Evolutionary conservation across 2,888 invertebrate species (phyloP), one percentile per base, ranked within the genome.

Genomic region (Agrilus cyanescens): DNA sequence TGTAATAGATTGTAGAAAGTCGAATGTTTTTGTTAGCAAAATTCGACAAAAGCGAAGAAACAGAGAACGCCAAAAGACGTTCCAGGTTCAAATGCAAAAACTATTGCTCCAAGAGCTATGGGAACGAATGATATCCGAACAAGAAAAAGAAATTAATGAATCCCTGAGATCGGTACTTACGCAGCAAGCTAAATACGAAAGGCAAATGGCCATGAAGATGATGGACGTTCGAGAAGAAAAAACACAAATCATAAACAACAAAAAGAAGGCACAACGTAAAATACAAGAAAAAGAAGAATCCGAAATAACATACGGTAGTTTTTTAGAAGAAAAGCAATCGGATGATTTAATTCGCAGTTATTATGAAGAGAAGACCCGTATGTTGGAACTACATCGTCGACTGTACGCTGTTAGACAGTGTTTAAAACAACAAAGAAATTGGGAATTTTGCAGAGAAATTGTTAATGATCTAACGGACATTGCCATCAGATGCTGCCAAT

Each of bases 101-200:
- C 63, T 63, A 16, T 53, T 79, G 1, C 62, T 75, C 50, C 50
- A 58, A 3, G 51, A 71, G 5, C 52, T 78, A 37, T 77, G 77
- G 76, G 68, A 73, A 37, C 62, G 66, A 47, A 63, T 76, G 16
- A 57, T 72, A 32, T 61, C 62, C 14, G 70, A 73, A 54, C 73
- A 76, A 59, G 75, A 75, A 53, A 57, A 59, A 8, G 67, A 68
- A 47, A 60, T 72, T 18, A 73, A 77, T 48, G 62, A 63, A 34
- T 64, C 69, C 12, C 62, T 80, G 10, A 70, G 73, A 0, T 68
- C 68, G 43, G 76, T 74, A 52, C 69, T 79, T 4, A 60, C 78
- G 58, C 74, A 75, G 53, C 69, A 80, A 46, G 76, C 79, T 1
- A 67, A 72, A 35, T 79, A 75, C 58, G 82, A 82, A 55, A 80